These are phyloP conservation scores for Urocyon cinereoargenteus DNA, from an alignment of 2,797 vertebrate species.

Conservation along the genomic window DNA sequence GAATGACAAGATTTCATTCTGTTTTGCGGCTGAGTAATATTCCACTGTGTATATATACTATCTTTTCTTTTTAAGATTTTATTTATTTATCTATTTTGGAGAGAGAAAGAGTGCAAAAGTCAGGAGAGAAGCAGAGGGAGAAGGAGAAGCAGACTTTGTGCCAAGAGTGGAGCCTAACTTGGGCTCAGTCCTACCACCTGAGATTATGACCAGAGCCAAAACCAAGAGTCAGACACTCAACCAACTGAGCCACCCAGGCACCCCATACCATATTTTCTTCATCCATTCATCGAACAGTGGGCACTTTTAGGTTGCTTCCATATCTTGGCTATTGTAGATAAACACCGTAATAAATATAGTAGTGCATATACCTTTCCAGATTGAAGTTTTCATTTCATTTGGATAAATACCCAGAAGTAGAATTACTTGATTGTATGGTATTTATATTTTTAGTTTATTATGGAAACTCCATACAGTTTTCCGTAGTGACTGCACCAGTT, in stretches of 20 bases:
- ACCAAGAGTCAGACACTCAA: not conserved
- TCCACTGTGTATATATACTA: not conserved
- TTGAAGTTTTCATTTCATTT: not conserved
- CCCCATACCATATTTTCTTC: not conserved
- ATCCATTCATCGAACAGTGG: not conserved
- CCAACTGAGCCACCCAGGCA: not conserved
- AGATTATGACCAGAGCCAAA: too few relatives aligned
- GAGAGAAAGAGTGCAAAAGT: not conserved
- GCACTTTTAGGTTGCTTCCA: not conserved
- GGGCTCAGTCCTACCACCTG: not conserved
- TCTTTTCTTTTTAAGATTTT: not conserved
- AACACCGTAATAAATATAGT: not conserved
- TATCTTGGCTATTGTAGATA: not conserved
- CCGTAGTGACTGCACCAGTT: not conserved
- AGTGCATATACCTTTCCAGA: not conserved
- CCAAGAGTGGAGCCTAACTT: not conserved
- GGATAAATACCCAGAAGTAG: not conserved
- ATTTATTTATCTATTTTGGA: not conserved
- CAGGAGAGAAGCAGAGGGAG: not conserved
- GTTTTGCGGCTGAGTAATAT: not conserved
- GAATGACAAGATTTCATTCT: not conserved
- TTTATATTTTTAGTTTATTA: not conserved
- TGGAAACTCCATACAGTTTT: not conserved
- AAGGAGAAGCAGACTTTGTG: not conserved
- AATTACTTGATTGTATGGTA: not conserved